Evolutionary conservation across 1,140 invertebrate genomes (phyloP).

Genomic region (Thaumetopoea pityocampa): DNA sequence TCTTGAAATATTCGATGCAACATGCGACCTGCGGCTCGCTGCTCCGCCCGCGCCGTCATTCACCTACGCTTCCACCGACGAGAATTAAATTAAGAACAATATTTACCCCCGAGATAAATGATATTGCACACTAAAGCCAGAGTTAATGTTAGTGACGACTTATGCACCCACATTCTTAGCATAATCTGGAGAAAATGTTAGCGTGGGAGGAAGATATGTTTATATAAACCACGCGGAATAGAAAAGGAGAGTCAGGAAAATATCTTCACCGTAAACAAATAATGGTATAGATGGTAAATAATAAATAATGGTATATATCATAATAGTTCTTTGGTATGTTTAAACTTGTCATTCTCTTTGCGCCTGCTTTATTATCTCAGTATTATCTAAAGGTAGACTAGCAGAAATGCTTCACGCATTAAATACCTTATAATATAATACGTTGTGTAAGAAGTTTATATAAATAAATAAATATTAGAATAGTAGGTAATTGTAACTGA

Average conservation of each 20-base stretch:
- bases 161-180: constrained; percentile 56
- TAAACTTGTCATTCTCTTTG: too few relatives aligned
- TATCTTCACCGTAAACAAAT: constrained; percentile 28
- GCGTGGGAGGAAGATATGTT: constrained; percentile 20
- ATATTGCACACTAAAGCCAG: constrained; percentile 61
- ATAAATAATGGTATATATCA: too few relatives aligned
- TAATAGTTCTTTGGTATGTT: too few relatives aligned
- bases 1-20: constrained; percentile 67
- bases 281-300: too few relatives aligned
- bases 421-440: too few relatives aligned
- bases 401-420: too few relatives aligned
- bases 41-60: constrained; percentile 35
- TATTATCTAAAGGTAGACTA: too few relatives aligned
- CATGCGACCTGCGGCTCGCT: constrained; percentile 53
- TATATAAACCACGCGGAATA: constrained; percentile 16
- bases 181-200: constrained; percentile 28
- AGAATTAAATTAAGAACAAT: constrained; percentile 76
- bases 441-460: too few relatives aligned
- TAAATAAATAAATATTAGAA: too few relatives aligned
- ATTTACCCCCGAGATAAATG: constrained; percentile 70
- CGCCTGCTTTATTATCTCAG: too few relatives aligned
- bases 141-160: constrained; percentile 59
- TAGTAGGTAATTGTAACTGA: constrained; percentile 48
- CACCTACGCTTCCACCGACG: constrained; percentile 57
- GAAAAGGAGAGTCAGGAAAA: constrained; percentile 22